Base-by-base conservation (phyloP, 2,888 invertebrate species). In the Rotaria magnacalcarata region DNA sequence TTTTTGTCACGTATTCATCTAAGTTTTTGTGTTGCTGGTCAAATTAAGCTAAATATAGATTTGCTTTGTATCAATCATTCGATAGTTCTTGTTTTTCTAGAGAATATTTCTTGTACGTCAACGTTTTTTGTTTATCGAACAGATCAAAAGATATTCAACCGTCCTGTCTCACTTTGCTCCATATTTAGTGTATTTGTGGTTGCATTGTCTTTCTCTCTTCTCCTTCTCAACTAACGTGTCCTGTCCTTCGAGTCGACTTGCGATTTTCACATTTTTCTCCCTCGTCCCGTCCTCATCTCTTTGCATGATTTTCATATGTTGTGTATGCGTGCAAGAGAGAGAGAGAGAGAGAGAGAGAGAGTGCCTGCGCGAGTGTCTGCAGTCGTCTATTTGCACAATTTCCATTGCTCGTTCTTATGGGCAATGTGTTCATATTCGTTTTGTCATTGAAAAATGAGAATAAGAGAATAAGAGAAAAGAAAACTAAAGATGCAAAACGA, bases 351-450 rank as follows among this genome's bases (percentile, higher is more conserved):
- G 67, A 34, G 67, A 24, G 56, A 19, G 67, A 34, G 67, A 34
- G 34, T 34, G 34, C 16, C 34, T 67, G 34, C 19, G 34, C 67
- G 67, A 67, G 67, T 67, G 67, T 67, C 67, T 67, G 67, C 67
- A 67, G 67, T 16, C 67, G 67, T 67, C 67, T 67, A 67, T 67
- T 67, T 67, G 67, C 67, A 67, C 67, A 67, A 67, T 67, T 67
- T 34, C 34, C 34, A 34, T 67, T 67, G 67, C 67, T 67, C 67
- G 67, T 67, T 67, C 67, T 67, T 67, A 34, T 67, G 67, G 34
- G 67, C 67, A 67, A 67, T 67, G 67, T 67, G 67, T 67, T 67
- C 67, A 67, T 67, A 67, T 67, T 67, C 67, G 67, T 67, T 67
- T 67, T 67, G 67, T 67, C 67, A 67, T 67, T 67, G 67, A 67